Evolutionary conservation across 1,140 invertebrate genomes (phyloP).

Genomic region (Rhysida immarginata): DNA sequence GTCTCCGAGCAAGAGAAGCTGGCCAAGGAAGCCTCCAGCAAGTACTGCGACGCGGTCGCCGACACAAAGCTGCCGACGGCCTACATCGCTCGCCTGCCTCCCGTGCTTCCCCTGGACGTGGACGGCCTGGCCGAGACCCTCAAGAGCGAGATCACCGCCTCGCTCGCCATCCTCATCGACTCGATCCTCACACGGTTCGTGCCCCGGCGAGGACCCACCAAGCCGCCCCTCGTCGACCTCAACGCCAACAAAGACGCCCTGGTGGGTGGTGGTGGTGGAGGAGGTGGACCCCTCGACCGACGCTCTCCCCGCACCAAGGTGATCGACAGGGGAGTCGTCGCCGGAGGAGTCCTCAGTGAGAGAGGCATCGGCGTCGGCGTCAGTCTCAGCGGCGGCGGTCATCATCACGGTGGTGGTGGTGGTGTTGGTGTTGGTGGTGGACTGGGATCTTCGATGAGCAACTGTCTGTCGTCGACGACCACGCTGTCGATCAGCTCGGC

Average conservation of each 20-base stretch:
- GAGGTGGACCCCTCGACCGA: constrained; percentile 53
- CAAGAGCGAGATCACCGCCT: constrained; percentile 75
- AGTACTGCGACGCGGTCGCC: constrained; percentile 25
- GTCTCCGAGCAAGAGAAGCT: constrained; percentile 48
- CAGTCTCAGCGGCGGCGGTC: constrained; percentile 10
- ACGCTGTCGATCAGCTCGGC: constrained; percentile 23
- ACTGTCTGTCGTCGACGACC: background rate
- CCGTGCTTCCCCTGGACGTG: constrained; percentile 42
- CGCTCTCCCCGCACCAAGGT: constrained; percentile 67
- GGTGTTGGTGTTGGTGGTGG: constrained; percentile 5
- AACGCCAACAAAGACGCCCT: constrained; percentile 55
- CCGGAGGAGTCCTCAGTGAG: constrained; percentile 34
- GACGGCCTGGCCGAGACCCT: constrained; percentile 73
- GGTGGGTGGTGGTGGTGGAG: constrained; percentile 45
- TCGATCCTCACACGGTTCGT: constrained; percentile 68
- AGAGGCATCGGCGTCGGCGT: constrained; percentile 1
- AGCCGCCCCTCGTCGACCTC: constrained; percentile 29
- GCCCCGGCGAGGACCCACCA: constrained; percentile 40
- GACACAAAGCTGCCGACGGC: constrained; percentile 18
- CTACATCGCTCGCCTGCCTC: constrained; percentile 31
- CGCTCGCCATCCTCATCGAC: constrained; percentile 69
- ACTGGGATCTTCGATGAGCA: no score
- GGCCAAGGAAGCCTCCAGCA: constrained; percentile 39
- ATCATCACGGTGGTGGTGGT: constrained; percentile 1
- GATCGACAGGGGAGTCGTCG: constrained; percentile 41